Conservation (phyloP, 2,113 vertebrate genomes). For the Chloroceryle aenea region DNA sequence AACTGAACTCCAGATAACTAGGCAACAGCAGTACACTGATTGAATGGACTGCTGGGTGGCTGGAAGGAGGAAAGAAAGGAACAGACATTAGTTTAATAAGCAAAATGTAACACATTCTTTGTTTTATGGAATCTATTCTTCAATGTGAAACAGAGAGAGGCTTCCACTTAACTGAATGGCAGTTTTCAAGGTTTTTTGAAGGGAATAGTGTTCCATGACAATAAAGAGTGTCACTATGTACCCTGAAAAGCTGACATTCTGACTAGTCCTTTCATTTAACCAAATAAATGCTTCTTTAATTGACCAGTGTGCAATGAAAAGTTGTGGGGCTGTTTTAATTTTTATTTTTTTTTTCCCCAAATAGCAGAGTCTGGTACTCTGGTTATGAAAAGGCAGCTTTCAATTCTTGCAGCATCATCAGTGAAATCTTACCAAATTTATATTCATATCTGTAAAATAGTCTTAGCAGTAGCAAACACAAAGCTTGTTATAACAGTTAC, state of each 20-base stretch:
- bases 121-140: slow-evolving; percentile 26
- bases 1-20: slow-evolving; percentile 6
- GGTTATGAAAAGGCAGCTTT: not conserved
- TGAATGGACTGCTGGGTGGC: not conserved
- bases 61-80: not conserved
- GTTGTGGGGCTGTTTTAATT: not conserved
- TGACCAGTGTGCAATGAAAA: not conserved
- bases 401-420: not conserved
- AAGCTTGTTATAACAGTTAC: slow-evolving; percentile 29
- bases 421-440: not conserved
- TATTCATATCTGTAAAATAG: not conserved
- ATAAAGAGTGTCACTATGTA: not conserved
- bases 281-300: slow-evolving; percentile 21
- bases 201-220: not conserved
- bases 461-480: not conserved
- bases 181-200: slow-evolving; percentile 26
- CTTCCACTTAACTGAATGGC: slow-evolving; percentile 1
- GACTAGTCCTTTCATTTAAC: slow-evolving; percentile 23
- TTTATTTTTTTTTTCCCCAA: not conserved
- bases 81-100: slow-evolving; percentile 1
- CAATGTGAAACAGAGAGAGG: not conserved
- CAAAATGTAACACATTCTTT: not conserved
- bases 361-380: not conserved
- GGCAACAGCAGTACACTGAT: slow-evolving; percentile 2
- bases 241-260: slow-evolving; percentile 1